Conservation (phyloP, 1,140 invertebrate species). For the Oreohelix idahoensis region DNA sequence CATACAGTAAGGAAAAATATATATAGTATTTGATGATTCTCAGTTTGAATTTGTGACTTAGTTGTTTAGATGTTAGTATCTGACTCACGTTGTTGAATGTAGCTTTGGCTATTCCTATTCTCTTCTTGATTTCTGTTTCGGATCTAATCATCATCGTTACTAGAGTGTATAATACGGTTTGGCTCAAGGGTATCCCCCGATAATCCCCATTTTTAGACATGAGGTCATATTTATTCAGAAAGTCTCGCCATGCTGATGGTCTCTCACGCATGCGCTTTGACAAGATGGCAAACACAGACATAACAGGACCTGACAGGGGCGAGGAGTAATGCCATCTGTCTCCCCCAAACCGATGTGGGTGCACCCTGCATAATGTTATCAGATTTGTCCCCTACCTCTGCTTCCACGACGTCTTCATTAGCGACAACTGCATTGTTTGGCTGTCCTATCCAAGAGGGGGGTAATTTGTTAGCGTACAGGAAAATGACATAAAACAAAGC, state of each 20-base stretch:
- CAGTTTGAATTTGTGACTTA: no score
- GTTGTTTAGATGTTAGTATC: no score
- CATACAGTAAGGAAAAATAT: no score
- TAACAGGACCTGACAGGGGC: not conserved
- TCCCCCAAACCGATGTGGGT: not conserved
- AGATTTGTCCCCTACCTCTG: not conserved
- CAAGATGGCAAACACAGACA: not conserved
- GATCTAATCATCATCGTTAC: no score
- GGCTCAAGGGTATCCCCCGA: not conserved
- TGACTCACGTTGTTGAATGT: no score
- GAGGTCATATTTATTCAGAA: not conserved
- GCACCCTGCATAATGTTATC: constrained; percentile 1
- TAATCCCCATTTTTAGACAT: not conserved
- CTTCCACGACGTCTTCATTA: not conserved
- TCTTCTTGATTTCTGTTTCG: no score
- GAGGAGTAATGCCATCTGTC: not conserved
- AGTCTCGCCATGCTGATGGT: not conserved
- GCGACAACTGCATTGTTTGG: constrained; percentile 7
- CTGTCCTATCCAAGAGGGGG: not conserved
- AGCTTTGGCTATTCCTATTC: no score
- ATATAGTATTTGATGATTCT: no score
- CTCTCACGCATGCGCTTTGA: not conserved
- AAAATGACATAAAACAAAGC: not conserved
- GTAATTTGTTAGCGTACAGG: not conserved
- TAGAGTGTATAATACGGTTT: not conserved